phyloP scores from a whole-genome alignment of 1,140 invertebrate genomes.

The Micrasema longulum region DNA sequence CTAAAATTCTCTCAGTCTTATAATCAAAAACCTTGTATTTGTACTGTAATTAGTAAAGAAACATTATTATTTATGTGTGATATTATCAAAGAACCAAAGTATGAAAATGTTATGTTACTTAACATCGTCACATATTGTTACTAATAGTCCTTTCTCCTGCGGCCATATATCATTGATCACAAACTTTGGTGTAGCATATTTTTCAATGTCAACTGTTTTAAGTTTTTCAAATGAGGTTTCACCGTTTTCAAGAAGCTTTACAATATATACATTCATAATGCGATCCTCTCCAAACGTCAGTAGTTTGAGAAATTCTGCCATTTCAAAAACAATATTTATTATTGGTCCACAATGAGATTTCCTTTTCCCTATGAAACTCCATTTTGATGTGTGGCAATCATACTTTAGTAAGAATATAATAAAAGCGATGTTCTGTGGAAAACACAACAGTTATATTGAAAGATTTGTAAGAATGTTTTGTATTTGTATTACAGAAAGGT shows the following conservation, averaged over 20 bases:
- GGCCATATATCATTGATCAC: constrained; percentile 59
- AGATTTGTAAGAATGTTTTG: no score
- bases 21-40: constrained; percentile 78
- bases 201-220: constrained; percentile 70
- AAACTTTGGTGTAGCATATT: constrained; percentile 71
- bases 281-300: constrained; percentile 72
- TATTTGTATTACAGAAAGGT: not conserved
- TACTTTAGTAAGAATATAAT: constrained; percentile 69
- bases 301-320: constrained; percentile 62
- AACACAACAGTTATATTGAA: not conserved
- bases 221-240: constrained; percentile 58
- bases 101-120: constrained; percentile 52
- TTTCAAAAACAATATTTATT: constrained; percentile 67
- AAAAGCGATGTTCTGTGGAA: constrained; percentile 63
- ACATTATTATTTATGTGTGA: no score
- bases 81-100: no score
- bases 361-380: constrained; percentile 71
- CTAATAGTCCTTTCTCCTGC: constrained; percentile 56
- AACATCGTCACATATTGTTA: constrained; percentile 68
- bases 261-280: constrained; percentile 78
- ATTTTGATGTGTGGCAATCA: constrained; percentile 59
- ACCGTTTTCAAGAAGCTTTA: constrained; percentile 67
- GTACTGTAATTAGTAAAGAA: constrained; percentile 63
- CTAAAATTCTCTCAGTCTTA: constrained; percentile 71
- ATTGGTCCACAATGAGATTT: constrained; percentile 70